Evolutionary conservation across 2,797 vertebrate species (phyloP), one percentile per base, ranked within the genome.

Genomic region (Coendou prehensilis): DNA sequence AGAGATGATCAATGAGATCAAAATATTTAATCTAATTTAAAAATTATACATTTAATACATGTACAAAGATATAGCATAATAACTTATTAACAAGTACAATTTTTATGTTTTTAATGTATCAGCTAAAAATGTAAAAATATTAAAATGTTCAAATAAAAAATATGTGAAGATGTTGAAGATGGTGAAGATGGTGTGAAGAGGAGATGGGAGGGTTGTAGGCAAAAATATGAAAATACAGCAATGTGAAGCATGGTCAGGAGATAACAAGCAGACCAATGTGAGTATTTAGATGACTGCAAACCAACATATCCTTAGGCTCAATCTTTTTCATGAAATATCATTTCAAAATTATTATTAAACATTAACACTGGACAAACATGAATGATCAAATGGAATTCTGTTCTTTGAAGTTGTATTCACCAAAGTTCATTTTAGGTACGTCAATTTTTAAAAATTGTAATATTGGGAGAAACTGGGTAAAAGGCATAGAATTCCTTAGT

Each of bases 321-420:
- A 59, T 22, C 71, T 45, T 92, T 90, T 13, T 52, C 26, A 82
- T 20, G 6, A 41, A 81, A 69, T 50, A 64, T 20, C 17, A 33
- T 78, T 85, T 50, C 30, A 59, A 22, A 87, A 78, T 67, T 52
- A 1, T 78, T 71, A 64, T 10, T 61, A 90, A 92, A 82, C 22
- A 33, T 71, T 91, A 67, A 63, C 13, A 83, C n/a, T 52, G 52
- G 28, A 84, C n/a, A 92, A 92, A 91, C 50, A 30, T 75, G 93
- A 87, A 5, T 13, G 91, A 50, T 52, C 33, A 71, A 18, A 30
- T 82, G 5, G 59, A 88, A 88, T 64, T n/a, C 69, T 18, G 20
- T 47, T 30, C 54, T 92, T 82, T 76, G 41, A 78, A 71, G 57
- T n/a, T 64, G 50, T 78, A 59, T 86, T 93, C 71, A 86, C 7